These are phyloP conservation scores for Mormyrus lacerda DNA, from an alignment of 2,113 vertebrate genomes.

Conservation along the genomic window DNA sequence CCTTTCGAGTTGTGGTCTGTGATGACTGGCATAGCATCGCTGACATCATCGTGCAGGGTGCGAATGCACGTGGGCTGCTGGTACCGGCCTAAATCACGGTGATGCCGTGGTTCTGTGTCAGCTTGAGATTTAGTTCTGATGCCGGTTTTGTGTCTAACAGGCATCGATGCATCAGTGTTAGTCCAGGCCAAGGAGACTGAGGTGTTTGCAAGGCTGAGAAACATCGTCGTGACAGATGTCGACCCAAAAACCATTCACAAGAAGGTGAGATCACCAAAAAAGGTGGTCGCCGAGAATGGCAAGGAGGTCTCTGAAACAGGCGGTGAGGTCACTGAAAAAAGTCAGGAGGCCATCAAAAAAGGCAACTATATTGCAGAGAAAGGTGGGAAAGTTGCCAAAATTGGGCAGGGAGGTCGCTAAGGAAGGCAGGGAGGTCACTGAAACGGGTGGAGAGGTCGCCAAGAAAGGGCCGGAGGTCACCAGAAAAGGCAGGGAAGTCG, in stretches of 20 bases:
- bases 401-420: not conserved
- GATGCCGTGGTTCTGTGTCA: not conserved
- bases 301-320: not conserved
- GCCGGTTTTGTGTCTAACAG: constrained; percentile 47
- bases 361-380: not conserved
- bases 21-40: constrained; percentile 78
- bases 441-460: not conserved
- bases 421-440: not conserved
- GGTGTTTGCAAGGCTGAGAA: constrained; percentile 76
- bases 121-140: not conserved
- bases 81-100: not conserved
- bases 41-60: constrained; percentile 89
- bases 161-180: constrained; percentile 75
- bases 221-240: constrained; percentile 82
- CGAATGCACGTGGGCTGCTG: not conserved
- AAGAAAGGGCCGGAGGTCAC: no score
- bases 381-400: not conserved
- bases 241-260: constrained; percentile 78
- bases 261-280: constrained; percentile 60
- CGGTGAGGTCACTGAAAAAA: not conserved
- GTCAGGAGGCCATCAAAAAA: not conserved
- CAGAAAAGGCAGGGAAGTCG: not conserved
- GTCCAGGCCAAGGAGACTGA: constrained; percentile 71
- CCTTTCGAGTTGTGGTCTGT: constrained; percentile 77
- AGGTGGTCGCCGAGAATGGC: not conserved